Conservation (phyloP, 2,797 vertebrate genomes). For the Tamandua tetradactyla region DNA sequence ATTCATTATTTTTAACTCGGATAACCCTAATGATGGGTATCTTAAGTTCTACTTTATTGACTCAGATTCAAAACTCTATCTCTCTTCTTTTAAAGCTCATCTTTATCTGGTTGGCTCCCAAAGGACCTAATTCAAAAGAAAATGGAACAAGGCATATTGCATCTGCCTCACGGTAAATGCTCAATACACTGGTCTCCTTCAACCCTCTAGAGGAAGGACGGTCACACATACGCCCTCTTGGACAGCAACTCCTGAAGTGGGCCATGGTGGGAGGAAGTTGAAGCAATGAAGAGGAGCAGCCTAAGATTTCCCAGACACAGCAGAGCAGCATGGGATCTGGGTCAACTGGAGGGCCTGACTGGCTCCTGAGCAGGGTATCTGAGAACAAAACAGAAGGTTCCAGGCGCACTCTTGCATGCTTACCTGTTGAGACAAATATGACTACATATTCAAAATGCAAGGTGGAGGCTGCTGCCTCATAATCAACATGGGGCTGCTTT, state of each 20-base stretch:
- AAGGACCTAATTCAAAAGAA: neutral
- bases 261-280: neutral
- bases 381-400: neutral
- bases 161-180: neutral
- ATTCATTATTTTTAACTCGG: neutral
- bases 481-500: conserved; percentile 61
- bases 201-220: neutral
- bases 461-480: conserved; percentile 51
- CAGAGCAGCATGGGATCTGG: neutral
- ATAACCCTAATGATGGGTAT: neutral
- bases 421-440: neutral
- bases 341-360: neutral
- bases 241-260: conserved; percentile 19
- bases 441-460: conserved; percentile 54
- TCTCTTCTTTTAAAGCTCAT: neutral
- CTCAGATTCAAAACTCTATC: neutral
- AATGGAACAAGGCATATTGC: neutral
- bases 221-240: neutral
- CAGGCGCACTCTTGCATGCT: neutral
- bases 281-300: neutral
- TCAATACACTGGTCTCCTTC: neutral
- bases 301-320: neutral
- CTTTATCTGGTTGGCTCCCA: neutral
- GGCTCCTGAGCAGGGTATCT: neutral
- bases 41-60: neutral